Evolutionary conservation across 2,888 invertebrate species (phyloP).

Genomic region (Nemurella pictetii): DNA sequence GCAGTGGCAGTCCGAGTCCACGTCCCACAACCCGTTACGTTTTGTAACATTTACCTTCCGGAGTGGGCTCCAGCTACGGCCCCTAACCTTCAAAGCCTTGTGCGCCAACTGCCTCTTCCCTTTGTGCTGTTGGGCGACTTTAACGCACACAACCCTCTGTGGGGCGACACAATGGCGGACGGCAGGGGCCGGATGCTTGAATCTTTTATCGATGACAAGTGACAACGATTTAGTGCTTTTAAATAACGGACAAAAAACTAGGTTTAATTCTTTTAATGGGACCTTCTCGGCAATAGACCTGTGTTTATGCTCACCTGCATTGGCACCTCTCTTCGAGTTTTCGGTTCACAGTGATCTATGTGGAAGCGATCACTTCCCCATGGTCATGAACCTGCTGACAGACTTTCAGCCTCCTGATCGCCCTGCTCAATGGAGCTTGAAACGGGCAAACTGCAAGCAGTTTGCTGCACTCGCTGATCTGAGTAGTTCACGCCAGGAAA

Average conservation of each 20-base stretch:
- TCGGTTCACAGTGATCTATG: neutral
- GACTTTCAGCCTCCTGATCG: no score
- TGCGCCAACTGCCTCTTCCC: neutral
- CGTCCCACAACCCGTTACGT: neutral
- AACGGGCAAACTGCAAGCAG: no score
- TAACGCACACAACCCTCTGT: slow-evolving; percentile 7
- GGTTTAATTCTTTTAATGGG: neutral
- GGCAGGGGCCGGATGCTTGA: slow-evolving; percentile 13
- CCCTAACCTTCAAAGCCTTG: neutral
- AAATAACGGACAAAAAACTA: neutral
- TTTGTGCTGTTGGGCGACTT: neutral
- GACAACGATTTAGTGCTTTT: neutral
- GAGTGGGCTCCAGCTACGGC: slow-evolving; percentile 2
- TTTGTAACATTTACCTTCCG: neutral
- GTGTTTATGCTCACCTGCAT: neutral
- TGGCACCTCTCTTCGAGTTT: neutral
- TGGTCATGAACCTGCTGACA: neutral
- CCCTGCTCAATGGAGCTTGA: no score
- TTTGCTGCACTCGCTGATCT: no score
- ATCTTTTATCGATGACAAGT: neutral
- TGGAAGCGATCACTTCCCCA: neutral
- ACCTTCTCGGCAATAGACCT: neutral
- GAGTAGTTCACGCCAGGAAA: no score
- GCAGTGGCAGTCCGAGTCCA: neutral
- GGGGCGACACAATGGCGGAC: neutral